A percentile compares a stretch with the other conserved stretches of the same genome.
Evolutionary conservation across 2,888 invertebrate genomes (phyloP).

Genomic region (Dolomedes plantarius): DNA sequence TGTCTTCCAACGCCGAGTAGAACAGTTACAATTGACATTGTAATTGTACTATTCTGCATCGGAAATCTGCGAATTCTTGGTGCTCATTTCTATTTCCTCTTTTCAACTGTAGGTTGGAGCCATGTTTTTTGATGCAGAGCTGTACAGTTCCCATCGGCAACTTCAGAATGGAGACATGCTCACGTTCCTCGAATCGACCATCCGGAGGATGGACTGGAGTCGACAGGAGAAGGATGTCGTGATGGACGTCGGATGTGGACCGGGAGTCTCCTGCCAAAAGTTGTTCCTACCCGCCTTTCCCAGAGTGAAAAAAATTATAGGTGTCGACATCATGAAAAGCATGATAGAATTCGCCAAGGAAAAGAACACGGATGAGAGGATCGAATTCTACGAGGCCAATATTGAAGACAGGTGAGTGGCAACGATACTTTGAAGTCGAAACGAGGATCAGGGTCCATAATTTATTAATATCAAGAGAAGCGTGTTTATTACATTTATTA

Average conservation of each 20-base stretch:
- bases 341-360: constrained; percentile 66
- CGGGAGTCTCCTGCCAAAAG: constrained; percentile 19
- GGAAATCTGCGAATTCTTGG: too few relatives aligned
- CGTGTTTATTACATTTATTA: too few relatives aligned
- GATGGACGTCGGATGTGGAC: constrained; percentile 43
- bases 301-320: constrained; percentile 28
- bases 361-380: constrained; percentile 36
- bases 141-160: too few relatives aligned
- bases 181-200: not conserved
- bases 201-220: not conserved
- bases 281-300: constrained; percentile 21
- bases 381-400: constrained; percentile 38
- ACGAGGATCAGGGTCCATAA: too few relatives aligned
- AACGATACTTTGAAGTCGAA: too few relatives aligned
- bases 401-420: constrained; percentile 29
- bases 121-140: too few relatives aligned
- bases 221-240: not conserved
- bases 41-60: too few relatives aligned
- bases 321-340: constrained; percentile 38
- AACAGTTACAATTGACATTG: too few relatives aligned
- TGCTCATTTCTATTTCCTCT: too few relatives aligned
- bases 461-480: too few relatives aligned
- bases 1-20: too few relatives aligned
- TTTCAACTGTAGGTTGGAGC: too few relatives aligned
- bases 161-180: not conserved